Percentiles rank a stretch among this genome's conserved stretches.
These are phyloP conservation scores for Athripsodes cinereus DNA, from an alignment of 2,888 invertebrate species.

Conservation along the genomic window DNA sequence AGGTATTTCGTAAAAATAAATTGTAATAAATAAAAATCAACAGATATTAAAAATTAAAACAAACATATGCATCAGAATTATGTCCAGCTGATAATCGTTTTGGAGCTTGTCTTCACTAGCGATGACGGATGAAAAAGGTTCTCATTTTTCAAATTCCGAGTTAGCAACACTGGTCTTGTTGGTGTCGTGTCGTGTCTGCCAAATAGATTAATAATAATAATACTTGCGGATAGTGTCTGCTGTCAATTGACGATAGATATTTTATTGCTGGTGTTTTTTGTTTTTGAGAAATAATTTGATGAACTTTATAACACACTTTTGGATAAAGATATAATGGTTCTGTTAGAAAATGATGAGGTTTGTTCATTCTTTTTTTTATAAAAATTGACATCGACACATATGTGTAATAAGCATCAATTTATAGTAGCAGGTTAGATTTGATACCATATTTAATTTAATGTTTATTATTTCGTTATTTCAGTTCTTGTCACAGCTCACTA, in stretches of 20 bases:
- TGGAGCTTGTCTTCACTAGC: too few relatives aligned
- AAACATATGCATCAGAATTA: too few relatives aligned
- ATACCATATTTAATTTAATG: slow-evolving; percentile 8
- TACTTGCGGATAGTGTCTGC: too few relatives aligned
- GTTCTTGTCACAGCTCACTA: slow-evolving; percentile 79
- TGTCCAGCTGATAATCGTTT: too few relatives aligned
- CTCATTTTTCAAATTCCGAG: too few relatives aligned
- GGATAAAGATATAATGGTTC: slow-evolving; percentile 48
- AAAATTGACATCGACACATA: background rate
- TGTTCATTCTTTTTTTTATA: background rate
- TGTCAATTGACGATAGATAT: too few relatives aligned
- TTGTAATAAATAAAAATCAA: too few relatives aligned
- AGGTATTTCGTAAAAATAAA: too few relatives aligned
- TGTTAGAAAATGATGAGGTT: slow-evolving; percentile 64
- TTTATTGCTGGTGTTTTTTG: background rate
- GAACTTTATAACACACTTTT: background rate
- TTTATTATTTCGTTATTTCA: slow-evolving; percentile 42
- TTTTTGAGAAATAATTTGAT: background rate
- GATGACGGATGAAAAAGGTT: too few relatives aligned
- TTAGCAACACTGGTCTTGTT: background rate
- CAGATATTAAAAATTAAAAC: too few relatives aligned
- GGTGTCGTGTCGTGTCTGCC: slow-evolving; percentile 9
- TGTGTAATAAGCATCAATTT: too few relatives aligned
- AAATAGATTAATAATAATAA: too few relatives aligned
- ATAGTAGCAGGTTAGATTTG: background rate